phyloP scores from a whole-genome alignment of 2,113 vertebrate species.

The Piprites chloris region DNA sequence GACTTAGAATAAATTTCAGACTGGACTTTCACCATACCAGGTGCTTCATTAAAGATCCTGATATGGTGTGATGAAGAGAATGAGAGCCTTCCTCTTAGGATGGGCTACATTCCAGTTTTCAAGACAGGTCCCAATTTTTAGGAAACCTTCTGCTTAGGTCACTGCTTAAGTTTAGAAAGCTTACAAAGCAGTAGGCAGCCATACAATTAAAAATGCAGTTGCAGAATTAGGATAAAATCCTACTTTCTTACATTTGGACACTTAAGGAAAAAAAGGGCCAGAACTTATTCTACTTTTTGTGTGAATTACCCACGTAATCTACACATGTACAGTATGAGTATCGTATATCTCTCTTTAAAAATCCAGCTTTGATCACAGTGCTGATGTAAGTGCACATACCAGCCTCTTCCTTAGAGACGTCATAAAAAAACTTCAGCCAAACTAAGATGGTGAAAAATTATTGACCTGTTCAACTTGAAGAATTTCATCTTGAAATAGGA shows the following conservation, averaged over 20 bases:
- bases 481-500: not conserved
- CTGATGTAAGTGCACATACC: not conserved
- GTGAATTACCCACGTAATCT: not conserved
- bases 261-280: not conserved
- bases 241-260: not conserved
- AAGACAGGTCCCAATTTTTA: not conserved
- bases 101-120: not conserved
- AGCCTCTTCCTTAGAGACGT: not conserved
- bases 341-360: not conserved
- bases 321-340: not conserved
- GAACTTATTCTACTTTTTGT: not conserved
- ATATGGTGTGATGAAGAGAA: not conserved
- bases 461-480: not conserved
- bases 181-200: not conserved
- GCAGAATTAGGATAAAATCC: not conserved
- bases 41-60: not conserved
- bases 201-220: not conserved
- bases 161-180: not conserved
- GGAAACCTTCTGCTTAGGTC: not conserved
- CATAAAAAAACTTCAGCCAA: not conserved
- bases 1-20: not conserved
- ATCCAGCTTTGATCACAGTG: not conserved
- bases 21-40: not conserved
- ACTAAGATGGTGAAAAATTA: not conserved
- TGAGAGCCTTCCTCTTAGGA: not conserved